A percentile compares a stretch with the other conserved stretches of the same genome.
These are phyloP conservation scores for Diglossa cyanea DNA, from an alignment of 2,797 vertebrate species.

Conservation along the genomic window DNA sequence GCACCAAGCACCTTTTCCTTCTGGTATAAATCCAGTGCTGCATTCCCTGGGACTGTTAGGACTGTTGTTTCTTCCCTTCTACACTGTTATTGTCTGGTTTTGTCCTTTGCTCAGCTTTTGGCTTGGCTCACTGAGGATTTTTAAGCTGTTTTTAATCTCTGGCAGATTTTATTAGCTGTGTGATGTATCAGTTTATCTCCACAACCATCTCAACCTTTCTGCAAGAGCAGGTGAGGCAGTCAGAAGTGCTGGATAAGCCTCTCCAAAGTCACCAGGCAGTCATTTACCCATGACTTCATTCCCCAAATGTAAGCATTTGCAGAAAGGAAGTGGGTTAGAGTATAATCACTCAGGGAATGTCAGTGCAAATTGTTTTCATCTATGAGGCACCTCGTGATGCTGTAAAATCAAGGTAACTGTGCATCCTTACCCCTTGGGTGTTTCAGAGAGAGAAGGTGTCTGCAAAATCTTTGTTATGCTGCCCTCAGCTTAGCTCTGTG, in stretches of 20 bases:
- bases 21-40: neutral
- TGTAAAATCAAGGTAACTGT: neutral
- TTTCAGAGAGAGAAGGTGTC: neutral
- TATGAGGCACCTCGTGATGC: neutral
- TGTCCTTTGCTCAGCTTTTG: neutral
- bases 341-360: neutral
- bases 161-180: neutral
- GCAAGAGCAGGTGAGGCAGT: neutral
- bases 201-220: conserved; percentile 21
- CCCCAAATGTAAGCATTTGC: neutral
- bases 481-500: neutral
- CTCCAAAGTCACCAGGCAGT: neutral
- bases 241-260: neutral
- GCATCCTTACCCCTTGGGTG: neutral
- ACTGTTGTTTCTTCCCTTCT: neutral
- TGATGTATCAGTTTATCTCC: conserved; percentile 16
- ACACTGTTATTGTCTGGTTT: neutral
- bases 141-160: conserved; percentile 9
- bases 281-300: conserved; percentile 18
- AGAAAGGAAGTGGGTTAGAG: neutral
- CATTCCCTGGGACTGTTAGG: neutral
- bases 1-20: neutral
- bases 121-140: neutral
- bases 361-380: neutral
- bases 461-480: neutral